Conservation (phyloP, 2,797 vertebrate species). For the Rhodeus uyekii region DNA sequence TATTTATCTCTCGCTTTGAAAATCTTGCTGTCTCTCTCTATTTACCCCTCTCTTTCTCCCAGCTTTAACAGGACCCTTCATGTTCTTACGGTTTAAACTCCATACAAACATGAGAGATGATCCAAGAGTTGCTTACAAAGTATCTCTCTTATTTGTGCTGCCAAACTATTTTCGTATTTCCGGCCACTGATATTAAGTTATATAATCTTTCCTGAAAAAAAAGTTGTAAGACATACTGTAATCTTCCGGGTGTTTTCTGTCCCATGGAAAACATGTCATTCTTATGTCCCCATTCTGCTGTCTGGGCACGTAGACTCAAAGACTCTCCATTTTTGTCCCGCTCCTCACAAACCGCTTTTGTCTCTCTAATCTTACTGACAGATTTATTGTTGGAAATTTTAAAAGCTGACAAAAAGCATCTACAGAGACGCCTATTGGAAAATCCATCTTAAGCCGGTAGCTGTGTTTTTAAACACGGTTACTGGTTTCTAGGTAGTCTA, state of each 20-base stretch:
- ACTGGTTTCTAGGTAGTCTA: not conserved
- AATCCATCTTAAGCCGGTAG: not conserved
- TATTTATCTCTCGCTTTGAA: not conserved
- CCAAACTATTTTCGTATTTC: slow-evolving; percentile 31
- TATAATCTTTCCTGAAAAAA: not conserved
- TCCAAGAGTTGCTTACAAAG: slow-evolving; percentile 18
- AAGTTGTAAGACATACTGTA: not conserved
- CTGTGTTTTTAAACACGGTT: slow-evolving; percentile 2
- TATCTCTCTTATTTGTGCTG: slow-evolving; percentile 15
- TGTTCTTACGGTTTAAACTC: slow-evolving; percentile 22
- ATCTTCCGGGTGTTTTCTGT: not conserved
- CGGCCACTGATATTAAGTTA: slow-evolving; percentile 8
- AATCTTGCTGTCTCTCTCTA: slow-evolving; percentile 12
- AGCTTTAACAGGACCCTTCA: not conserved
- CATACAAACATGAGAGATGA: not conserved
- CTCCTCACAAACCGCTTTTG: not conserved
- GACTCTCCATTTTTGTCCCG: not conserved
- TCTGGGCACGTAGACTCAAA: not conserved
- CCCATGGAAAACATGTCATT: not conserved
- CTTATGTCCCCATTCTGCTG: not conserved
- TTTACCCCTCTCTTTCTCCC: not conserved
- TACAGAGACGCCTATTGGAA: not conserved
- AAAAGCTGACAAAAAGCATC: slow-evolving; percentile 25
- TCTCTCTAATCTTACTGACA: slow-evolving; percentile 36
- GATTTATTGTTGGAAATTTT: slow-evolving; percentile 3